Conservation (phyloP, 2,888 invertebrate genomes). For the Sabellastarte sp. region DNA sequence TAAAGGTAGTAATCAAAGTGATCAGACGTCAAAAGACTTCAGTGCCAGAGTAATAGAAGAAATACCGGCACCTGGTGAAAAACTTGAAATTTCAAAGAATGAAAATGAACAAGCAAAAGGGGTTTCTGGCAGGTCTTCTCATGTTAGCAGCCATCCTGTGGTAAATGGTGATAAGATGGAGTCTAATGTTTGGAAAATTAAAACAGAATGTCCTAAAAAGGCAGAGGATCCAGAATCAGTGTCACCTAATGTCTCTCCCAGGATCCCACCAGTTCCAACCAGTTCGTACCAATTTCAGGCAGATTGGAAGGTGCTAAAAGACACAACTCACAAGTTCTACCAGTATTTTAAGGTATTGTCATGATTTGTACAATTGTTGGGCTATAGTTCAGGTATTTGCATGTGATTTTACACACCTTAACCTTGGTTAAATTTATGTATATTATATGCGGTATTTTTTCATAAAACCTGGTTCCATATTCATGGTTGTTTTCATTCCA, state of each 20-base stretch:
- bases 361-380: too few species aligned
- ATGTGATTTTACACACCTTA: too few species aligned
- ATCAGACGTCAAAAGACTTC: too few species aligned
- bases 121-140: neutral
- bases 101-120: neutral
- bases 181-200: too few species aligned
- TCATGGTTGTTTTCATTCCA: too few species aligned
- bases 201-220: neutral
- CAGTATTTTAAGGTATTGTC: constrained; percentile 52
- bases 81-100: neutral
- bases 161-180: too few species aligned
- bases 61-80: neutral
- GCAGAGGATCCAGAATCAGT: neutral
- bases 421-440: too few species aligned
- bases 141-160: too few species aligned
- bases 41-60: too few species aligned
- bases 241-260: constrained; percentile 4
- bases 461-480: too few species aligned
- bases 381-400: too few species aligned
- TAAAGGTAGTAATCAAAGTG: neutral
- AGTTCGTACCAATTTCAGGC: constrained; percentile 52
- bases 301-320: constrained; percentile 47
- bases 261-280: constrained; percentile 29
- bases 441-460: too few species aligned
- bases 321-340: constrained; percentile 39